Conservation (phyloP, 2,113 vertebrate species). For the Myrmecophaga tridactyla region DNA sequence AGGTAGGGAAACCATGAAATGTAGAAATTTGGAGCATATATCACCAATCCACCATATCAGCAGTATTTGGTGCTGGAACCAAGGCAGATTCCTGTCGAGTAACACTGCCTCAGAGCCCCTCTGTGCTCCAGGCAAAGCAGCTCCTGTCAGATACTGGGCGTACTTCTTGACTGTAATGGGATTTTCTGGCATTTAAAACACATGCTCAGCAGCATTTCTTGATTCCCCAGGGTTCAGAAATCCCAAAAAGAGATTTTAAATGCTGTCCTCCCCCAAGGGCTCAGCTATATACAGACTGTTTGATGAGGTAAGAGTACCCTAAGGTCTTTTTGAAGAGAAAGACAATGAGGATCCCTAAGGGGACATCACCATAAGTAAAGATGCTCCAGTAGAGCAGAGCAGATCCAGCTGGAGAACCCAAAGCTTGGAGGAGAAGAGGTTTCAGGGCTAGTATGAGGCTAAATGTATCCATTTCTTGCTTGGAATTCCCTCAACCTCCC, state of each 20-base stretch:
- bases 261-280: neutral
- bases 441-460: neutral
- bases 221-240: neutral
- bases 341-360: neutral
- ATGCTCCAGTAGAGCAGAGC: neutral
- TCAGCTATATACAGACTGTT: neutral
- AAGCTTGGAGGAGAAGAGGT: neutral
- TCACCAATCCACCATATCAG: neutral
- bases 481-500: neutral
- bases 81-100: neutral
- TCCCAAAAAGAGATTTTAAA: neutral
- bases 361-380: neutral
- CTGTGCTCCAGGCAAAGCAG: neutral
- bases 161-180: neutral
- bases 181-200: constrained; percentile 8
- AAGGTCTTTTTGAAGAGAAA: neutral
- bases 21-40: neutral
- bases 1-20: neutral
- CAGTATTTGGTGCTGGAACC: neutral
- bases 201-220: neutral
- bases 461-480: neutral
- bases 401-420: neutral
- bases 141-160: neutral
- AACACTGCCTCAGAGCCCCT: neutral
- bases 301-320: neutral